Conservation (phyloP, 2,113 vertebrate species). For the Rhadina sibilatrix region DNA sequence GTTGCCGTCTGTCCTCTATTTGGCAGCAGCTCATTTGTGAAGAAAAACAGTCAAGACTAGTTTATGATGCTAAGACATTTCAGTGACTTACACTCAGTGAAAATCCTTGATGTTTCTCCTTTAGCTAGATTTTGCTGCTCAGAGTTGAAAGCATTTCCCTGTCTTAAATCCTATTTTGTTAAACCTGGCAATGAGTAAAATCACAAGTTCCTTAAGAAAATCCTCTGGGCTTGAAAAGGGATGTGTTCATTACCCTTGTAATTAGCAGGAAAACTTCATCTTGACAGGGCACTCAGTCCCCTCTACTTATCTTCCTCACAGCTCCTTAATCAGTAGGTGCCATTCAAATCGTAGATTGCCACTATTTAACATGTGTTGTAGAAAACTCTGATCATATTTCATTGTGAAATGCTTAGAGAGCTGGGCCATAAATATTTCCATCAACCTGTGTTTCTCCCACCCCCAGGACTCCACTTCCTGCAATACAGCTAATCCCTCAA, state of each 20-base stretch:
- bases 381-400: constrained; percentile 53
- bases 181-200: constrained; percentile 67
- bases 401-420: constrained; percentile 16
- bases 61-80: constrained; percentile 71
- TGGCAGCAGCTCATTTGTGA: constrained; percentile 63
- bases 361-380: constrained; percentile 32
- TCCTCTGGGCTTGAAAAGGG: constrained; percentile 32
- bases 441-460: not conserved
- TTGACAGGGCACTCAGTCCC: not conserved
- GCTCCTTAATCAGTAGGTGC: not conserved
- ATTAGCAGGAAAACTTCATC: constrained; percentile 50
- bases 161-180: constrained; percentile 69
- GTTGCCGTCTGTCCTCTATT: constrained; percentile 28
- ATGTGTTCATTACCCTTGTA: constrained; percentile 62
- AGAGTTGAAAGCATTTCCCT: constrained; percentile 61
- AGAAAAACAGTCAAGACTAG: constrained; percentile 72
- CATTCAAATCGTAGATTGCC: constrained; percentile 32
- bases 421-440: constrained; percentile 37
- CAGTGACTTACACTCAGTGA: constrained; percentile 57
- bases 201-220: constrained; percentile 61
- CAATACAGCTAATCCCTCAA: constrained; percentile 15
- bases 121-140: constrained; percentile 71
- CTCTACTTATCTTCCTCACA: constrained; percentile 1
- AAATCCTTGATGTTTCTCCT: constrained; percentile 75
- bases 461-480: not conserved